Percentiles rank a stretch among this genome's conserved stretches.
Evolutionary conservation across 2,113 vertebrate genomes (phyloP).

Genomic region (Dicentrarchus labrax): DNA sequence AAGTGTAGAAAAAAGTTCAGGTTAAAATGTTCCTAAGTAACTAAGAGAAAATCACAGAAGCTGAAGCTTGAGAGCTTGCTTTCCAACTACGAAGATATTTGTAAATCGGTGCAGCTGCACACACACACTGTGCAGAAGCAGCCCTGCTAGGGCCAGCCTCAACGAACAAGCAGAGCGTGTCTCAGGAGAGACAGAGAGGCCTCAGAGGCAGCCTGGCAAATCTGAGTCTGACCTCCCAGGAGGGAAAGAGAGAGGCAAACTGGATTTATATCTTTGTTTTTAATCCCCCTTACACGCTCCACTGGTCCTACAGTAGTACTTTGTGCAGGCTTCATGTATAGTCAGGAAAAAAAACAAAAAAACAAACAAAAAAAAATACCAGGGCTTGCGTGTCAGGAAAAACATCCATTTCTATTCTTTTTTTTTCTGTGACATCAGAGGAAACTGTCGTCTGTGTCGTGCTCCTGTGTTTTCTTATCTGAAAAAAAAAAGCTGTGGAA

Average conservation of each 20-base stretch:
- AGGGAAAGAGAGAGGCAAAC: constrained; percentile 62
- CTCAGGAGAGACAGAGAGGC: constrained; percentile 69
- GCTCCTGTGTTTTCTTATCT: constrained; percentile 23
- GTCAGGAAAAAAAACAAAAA: constrained; percentile 21
- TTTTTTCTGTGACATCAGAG: constrained; percentile 46
- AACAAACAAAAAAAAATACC: constrained; percentile 40
- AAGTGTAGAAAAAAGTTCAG: not conserved
- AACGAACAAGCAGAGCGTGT: constrained; percentile 65
- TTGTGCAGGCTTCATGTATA: constrained; percentile 57
- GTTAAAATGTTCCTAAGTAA: constrained; percentile 20
- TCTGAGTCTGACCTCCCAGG: constrained; percentile 77
- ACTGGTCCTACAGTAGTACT: constrained; percentile 63
- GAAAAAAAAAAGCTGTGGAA: constrained; percentile 26
- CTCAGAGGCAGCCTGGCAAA: constrained; percentile 73
- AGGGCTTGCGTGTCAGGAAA: constrained; percentile 43
- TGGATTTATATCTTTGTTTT: constrained; percentile 82
- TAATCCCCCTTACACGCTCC: constrained; percentile 76
- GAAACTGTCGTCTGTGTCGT: not conserved
- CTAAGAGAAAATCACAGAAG: not conserved
- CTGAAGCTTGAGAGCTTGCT: constrained; percentile 1
- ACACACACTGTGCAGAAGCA: constrained; percentile 43
- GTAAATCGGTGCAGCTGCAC: constrained; percentile 66
- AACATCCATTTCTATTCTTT: constrained; percentile 25
- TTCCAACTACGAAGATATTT: constrained; percentile 43
- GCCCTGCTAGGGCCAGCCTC: constrained; percentile 58